Base-by-base conservation (phyloP, 1,140 invertebrate species). In the Drosophila orena region DNA sequence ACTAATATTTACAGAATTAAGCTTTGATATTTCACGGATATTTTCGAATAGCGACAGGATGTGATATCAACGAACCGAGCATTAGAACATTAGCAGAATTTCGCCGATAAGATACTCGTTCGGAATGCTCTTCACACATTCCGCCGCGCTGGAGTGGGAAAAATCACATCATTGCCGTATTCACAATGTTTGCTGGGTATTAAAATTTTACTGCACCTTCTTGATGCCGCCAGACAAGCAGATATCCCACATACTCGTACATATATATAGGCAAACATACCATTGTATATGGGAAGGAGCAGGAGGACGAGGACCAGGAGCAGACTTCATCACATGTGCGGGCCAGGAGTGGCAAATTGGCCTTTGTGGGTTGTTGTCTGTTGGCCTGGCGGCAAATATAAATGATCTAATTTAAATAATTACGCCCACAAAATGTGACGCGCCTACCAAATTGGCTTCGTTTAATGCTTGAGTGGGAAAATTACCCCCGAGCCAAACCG, bases 321-420 rank as follows among this genome's bases (percentile, higher is more conserved):
- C 34, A 15, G 60, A 69, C 38, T 54, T 53, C 47, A 79, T 78
- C 81, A 81, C 81, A 81, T 86, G 79, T 81, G 79, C 47, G 75
- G 59, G 70, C 46, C 27, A 61, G 50, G 72, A 69, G 65, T 70
- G 76, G 78, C 71, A 72, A 70, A 88, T 78, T 84, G 80, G 71
- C 75, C 77, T 78, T 74, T 74, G 59, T 61, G 35, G 57, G 57
- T 42, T 74, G 57, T 40, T 74, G 81, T 80, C 49, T 81, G 79
- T 64, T 68, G 59, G 83, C 61, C 75, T 55, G 56, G 64, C 65
- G 65, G 65, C 81, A 81, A 88, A 86, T 88, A 86, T 81, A 88
- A 86, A 86, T 75, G 79, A 88, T 86, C 79, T 79, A 86, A 86
- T 86, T 88, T 78, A 78, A 88, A 85, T 85, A 85, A 88, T 78